Evolutionary conservation across 2,113 vertebrate species (phyloP).

Genomic region (Hipposideros armiger): DNA sequence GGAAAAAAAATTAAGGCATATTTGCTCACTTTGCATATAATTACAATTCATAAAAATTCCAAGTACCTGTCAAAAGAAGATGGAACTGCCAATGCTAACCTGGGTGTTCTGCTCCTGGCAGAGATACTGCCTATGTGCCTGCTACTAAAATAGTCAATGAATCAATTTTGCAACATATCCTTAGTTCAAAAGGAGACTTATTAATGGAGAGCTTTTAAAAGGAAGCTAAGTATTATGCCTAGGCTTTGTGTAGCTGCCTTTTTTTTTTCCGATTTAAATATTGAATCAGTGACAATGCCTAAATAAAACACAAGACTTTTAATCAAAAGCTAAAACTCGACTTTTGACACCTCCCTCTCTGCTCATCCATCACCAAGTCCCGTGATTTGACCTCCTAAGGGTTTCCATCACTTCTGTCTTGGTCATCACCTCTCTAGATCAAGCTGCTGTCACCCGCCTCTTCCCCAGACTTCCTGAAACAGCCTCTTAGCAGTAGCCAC

Average conservation of each 20-base stretch:
- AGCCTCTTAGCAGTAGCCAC: background rate
- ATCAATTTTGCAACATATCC: conserved; percentile 43
- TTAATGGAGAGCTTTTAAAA: background rate
- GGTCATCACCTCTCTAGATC: background rate
- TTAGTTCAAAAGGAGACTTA: conserved; percentile 23
- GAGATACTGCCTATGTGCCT: conserved; percentile 45
- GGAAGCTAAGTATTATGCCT: background rate
- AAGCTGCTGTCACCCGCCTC: background rate
- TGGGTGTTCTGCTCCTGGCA: background rate
- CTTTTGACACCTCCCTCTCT: background rate
- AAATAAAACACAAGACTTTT: conserved; percentile 25
- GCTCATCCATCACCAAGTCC: background rate
- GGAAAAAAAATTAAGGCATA: background rate
- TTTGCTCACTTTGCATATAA: conserved; percentile 32
- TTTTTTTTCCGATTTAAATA: conserved; percentile 28
- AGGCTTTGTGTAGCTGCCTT: conserved; percentile 31
- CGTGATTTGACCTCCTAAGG: background rate
- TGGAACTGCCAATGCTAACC: background rate
- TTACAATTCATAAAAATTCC: conserved; percentile 25
- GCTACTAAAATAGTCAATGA: background rate
- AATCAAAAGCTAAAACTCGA: conserved; percentile 31
- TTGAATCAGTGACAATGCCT: background rate
- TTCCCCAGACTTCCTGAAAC: background rate
- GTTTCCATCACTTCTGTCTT: background rate
- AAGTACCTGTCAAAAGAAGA: conserved; percentile 64